Conservation (phyloP, 2,113 vertebrate species). For the Platichthys stellatus region DNA sequence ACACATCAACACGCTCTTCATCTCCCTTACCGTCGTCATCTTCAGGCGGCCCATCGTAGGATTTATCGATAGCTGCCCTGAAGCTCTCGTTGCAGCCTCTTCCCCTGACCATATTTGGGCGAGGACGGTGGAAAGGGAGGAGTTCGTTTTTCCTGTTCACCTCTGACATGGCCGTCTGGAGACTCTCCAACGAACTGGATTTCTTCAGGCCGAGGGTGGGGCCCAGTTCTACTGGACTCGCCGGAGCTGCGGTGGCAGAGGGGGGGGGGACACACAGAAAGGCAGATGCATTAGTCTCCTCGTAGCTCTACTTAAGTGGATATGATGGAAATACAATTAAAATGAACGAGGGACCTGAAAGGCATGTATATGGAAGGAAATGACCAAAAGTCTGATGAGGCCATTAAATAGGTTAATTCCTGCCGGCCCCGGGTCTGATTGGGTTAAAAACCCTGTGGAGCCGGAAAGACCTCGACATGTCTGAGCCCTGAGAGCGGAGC, state of each 20-base stretch:
- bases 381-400: neutral
- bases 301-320: neutral
- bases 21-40: constrained; percentile 85
- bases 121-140: constrained; percentile 93
- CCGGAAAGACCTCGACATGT: constrained; percentile 9
- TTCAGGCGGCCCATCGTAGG: constrained; percentile 94
- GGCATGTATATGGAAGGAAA: neutral
- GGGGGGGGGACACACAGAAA: neutral
- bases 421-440: constrained; percentile 6
- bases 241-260: constrained; percentile 21
- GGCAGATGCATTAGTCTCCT: neutral
- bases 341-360: neutral
- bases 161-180: constrained; percentile 96
- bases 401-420: neutral
- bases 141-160: constrained; percentile 90
- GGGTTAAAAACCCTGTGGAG: constrained; percentile 11
- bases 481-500: constrained; percentile 38
- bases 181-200: constrained; percentile 96
- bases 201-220: constrained; percentile 97
- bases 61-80: constrained; percentile 97
- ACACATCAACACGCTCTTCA: too few relatives aligned
- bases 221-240: constrained; percentile 84
- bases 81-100: constrained; percentile 98
- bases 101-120: constrained; percentile 93
- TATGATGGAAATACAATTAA: neutral